phyloP scores from a whole-genome alignment of 1,140 invertebrate genomes.

The Drosophila ercepeae region DNA sequence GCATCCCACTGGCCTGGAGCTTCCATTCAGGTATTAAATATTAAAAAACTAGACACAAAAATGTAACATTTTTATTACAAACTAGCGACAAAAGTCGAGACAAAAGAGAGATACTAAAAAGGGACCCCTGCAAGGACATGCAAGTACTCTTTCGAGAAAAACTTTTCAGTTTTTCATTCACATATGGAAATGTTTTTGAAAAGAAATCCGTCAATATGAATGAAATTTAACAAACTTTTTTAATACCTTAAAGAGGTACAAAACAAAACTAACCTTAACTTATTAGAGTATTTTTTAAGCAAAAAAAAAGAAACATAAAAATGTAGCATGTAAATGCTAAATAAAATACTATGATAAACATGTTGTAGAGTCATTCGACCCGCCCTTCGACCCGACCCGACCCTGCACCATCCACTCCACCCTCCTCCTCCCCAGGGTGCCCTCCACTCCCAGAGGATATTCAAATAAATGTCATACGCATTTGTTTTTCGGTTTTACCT shows the following conservation, averaged over 20 bases:
- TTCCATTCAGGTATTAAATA: slow-evolving; percentile 71
- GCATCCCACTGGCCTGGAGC: slow-evolving; percentile 10
- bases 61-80: slow-evolving; percentile 79
- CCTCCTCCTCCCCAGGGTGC: slow-evolving; percentile 9
- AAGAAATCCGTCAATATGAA: neutral
- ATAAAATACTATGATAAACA: slow-evolving; percentile 81
- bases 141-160: neutral
- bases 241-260: no score
- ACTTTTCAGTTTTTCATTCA: no score
- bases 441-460: slow-evolving; percentile 71
- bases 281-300: slow-evolving; percentile 28
- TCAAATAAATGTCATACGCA: slow-evolving; percentile 82
- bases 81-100: slow-evolving; percentile 45
- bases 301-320: slow-evolving; percentile 40
- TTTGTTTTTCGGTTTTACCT: slow-evolving; percentile 71
- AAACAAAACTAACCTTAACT: neutral
- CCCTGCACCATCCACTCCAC: neutral
- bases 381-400: slow-evolving; percentile 15
- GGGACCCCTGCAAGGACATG: no score
- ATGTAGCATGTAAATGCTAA: slow-evolving; percentile 60
- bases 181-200: neutral
- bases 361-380: slow-evolving; percentile 48
- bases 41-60: slow-evolving; percentile 79
- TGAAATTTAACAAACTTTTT: neutral
- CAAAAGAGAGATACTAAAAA: neutral